Evolutionary conservation across 1,140 invertebrate species (phyloP).

Genomic region (Asbolus verrucosus): DNA sequence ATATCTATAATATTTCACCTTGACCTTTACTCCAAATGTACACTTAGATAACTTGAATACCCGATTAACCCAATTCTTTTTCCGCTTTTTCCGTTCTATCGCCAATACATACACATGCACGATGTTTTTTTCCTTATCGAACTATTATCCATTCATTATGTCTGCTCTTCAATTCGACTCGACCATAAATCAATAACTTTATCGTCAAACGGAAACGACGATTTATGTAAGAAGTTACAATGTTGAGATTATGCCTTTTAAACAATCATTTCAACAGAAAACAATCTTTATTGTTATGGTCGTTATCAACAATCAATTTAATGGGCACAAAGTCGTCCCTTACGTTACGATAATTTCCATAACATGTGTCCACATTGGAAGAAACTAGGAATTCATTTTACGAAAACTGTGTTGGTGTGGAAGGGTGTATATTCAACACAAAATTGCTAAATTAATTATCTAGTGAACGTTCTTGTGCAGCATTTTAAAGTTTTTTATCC

Average conservation of each 20-base stretch:
- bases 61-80: constrained; percentile 57
- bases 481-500: too few relatives aligned
- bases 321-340: constrained; percentile 34
- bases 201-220: constrained; percentile 41
- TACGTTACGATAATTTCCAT: too few relatives aligned
- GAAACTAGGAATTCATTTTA: too few relatives aligned
- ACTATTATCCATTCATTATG: constrained; percentile 41
- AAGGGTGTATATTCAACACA: too few relatives aligned
- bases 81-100: constrained; percentile 44
- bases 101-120: constrained; percentile 33
- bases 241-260: constrained; percentile 5
- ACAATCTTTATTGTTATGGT: constrained; percentile 27
- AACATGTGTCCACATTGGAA: too few relatives aligned
- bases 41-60: constrained; percentile 42
- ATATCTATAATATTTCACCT: constrained; percentile 46
- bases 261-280: constrained; percentile 37
- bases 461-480: too few relatives aligned
- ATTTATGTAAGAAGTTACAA: constrained; percentile 44
- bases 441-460: too few relatives aligned
- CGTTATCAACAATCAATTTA: constrained; percentile 2
- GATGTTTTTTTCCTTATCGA: constrained; percentile 38
- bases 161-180: constrained; percentile 21
- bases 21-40: constrained; percentile 43
- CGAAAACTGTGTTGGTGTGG: too few relatives aligned
- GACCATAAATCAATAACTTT: constrained; percentile 37